Conservation (phyloP, 2,888 invertebrate genomes). For the Melanchra persicariae region DNA sequence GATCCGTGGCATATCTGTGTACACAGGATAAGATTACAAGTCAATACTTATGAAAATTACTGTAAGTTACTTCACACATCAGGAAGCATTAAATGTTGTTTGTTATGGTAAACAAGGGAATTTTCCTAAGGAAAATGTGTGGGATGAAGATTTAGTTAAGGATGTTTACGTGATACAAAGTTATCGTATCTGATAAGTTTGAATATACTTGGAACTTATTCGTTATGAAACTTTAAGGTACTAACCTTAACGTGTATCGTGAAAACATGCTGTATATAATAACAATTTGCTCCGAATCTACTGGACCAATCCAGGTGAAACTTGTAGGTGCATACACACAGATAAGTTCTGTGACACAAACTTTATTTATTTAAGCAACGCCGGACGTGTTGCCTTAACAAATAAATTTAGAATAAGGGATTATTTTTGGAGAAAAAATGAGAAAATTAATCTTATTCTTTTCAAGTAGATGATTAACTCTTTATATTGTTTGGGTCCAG, state of each 20-base stretch:
- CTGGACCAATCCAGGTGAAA: too few relatives aligned
- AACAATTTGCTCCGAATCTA: neutral
- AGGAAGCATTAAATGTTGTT: conserved; percentile 19
- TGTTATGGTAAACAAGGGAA: neutral
- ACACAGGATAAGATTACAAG: conserved; percentile 32
- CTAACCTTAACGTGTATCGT: neutral
- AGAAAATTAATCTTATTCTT: too few relatives aligned
- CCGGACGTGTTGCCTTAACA: too few relatives aligned
- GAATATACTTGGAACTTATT: neutral
- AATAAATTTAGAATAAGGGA: too few relatives aligned
- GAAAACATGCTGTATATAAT: neutral
- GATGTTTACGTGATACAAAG: neutral
- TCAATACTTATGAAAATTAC: conserved; percentile 28
- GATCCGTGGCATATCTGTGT: conserved; percentile 12
- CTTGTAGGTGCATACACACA: too few relatives aligned
- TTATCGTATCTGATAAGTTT: neutral
- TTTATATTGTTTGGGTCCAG: too few relatives aligned
- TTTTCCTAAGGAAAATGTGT: neutral
- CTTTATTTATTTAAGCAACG: too few relatives aligned
- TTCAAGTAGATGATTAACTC: too few relatives aligned
- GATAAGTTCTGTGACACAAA: too few relatives aligned
- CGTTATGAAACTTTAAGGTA: neutral
- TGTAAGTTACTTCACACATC: conserved; percentile 15
- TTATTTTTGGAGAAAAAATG: too few relatives aligned
- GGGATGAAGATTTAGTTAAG: neutral